phyloP scores from a whole-genome alignment of 1,140 invertebrate species.

The Diachasmimorpha longicaudata region DNA sequence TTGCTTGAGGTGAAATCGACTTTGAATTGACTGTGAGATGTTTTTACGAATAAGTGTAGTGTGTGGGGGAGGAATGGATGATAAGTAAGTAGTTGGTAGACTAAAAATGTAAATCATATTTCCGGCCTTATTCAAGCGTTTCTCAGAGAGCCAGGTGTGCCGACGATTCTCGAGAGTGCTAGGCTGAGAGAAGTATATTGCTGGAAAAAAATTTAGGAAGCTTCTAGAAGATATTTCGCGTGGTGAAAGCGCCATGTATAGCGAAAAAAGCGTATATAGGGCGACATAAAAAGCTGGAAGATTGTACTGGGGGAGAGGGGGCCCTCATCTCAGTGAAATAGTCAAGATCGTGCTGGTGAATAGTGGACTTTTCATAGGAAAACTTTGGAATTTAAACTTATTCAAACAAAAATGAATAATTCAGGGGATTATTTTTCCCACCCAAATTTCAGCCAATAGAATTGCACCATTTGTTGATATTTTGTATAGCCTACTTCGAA shows the following conservation, averaged over 20 bases:
- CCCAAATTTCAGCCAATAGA: too few relatives aligned
- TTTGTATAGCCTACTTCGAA: too few relatives aligned
- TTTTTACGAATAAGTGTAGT: too few relatives aligned
- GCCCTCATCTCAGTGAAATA: neutral
- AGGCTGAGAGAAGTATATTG: slow-evolving; percentile 12
- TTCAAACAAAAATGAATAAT: slow-evolving; percentile 15
- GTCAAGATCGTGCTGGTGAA: neutral
- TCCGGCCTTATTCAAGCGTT: neutral
- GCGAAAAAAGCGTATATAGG: neutral
- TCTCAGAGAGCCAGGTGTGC: slow-evolving; percentile 13
- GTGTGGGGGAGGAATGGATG: neutral
- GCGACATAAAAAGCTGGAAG: neutral
- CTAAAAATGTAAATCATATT: slow-evolving; percentile 23
- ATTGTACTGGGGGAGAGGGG: neutral
- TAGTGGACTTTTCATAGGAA: neutral
- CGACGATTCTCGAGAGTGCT: slow-evolving; percentile 5
- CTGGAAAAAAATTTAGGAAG: slow-evolving; percentile 40
- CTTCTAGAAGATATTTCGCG: slow-evolving; percentile 34
- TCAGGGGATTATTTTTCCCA: too few relatives aligned
- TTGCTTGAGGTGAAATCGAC: too few relatives aligned
- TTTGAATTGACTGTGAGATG: too few relatives aligned
- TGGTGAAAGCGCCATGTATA: neutral
- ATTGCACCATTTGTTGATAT: too few relatives aligned
- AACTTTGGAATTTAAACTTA: neutral
- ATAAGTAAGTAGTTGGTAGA: neutral